A percentile compares a stretch with the other conserved stretches of the same genome.
Conservation (phyloP, 1,140 invertebrate genomes). For the Megalopta genalis region DNA sequence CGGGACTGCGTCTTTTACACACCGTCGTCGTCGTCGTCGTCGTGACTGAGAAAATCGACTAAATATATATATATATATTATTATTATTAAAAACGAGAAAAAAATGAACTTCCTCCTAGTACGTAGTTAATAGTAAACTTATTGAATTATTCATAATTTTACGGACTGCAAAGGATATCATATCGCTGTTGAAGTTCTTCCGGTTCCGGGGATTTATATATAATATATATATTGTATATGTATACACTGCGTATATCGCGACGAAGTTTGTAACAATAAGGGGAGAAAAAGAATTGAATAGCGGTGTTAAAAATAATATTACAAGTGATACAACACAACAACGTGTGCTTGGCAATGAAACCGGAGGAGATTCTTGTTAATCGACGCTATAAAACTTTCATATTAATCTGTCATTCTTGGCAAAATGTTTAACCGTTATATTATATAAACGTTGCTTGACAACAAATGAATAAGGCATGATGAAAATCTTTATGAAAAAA, state of each 20-base stretch:
- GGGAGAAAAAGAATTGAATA: constrained; percentile 12
- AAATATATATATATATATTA: neutral
- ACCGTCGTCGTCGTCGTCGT: neutral
- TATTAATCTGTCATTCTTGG: constrained; percentile 40
- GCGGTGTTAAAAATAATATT: constrained; percentile 55
- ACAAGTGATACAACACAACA: constrained; percentile 47
- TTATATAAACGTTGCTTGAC: constrained; percentile 16
- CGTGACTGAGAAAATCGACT: constrained; percentile 25
- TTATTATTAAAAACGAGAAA: too few species aligned
- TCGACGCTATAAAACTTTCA: constrained; percentile 37
- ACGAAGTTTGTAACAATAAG: constrained; percentile 21
- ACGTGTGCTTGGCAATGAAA: constrained; percentile 46
- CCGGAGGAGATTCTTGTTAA: constrained; percentile 35
- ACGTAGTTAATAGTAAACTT: constrained; percentile 23
- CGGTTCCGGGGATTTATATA: constrained; percentile 43
- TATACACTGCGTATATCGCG: constrained; percentile 38
- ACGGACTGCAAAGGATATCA: constrained; percentile 50
- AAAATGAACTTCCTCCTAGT: constrained; percentile 24
- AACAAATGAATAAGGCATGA: neutral
- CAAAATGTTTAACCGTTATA: constrained; percentile 36
- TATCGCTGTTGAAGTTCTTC: constrained; percentile 61
- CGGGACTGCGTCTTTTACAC: constrained; percentile 30
- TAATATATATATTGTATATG: constrained; percentile 47
- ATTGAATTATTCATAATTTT: constrained; percentile 47
- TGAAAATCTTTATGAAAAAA: neutral